Conservation (phyloP, 2,797 vertebrate species). For the Sciurus carolinensis region DNA sequence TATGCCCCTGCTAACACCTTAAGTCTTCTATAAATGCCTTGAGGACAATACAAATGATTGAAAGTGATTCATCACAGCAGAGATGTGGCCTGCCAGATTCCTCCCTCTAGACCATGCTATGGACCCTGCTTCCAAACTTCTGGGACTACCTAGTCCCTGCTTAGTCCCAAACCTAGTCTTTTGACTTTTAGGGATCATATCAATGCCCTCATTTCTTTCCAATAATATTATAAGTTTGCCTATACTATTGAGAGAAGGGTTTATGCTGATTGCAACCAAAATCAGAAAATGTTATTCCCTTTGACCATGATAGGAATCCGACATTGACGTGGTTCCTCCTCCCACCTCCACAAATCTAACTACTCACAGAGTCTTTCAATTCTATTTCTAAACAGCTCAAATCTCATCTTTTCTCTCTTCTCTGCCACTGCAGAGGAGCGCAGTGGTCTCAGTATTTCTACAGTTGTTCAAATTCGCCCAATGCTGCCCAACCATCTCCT, state of each 20-base stretch:
- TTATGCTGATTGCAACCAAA: neutral
- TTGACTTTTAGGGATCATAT: neutral
- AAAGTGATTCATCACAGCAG: neutral
- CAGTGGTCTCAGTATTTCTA: neutral
- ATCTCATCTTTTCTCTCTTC: neutral
- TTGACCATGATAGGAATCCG: neutral
- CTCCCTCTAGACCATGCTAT: neutral
- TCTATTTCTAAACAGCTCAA: neutral
- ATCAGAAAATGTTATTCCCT: neutral
- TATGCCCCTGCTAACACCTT: neutral
- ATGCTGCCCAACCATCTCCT: neutral
- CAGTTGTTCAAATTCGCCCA: neutral
- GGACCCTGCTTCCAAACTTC: neutral
- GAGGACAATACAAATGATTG: neutral
- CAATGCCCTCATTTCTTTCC: neutral
- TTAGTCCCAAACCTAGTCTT: neutral
- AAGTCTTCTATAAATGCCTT: neutral
- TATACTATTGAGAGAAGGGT: neutral
- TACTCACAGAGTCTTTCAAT: neutral
- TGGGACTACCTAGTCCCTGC: neutral
- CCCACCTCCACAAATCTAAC: neutral
- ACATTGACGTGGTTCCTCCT: neutral
- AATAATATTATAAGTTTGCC: neutral
- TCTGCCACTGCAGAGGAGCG: neutral
- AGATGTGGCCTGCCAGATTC: neutral